Conservation (phyloP, 2,888 invertebrate genomes). For the Rhamnusium bicolor region DNA sequence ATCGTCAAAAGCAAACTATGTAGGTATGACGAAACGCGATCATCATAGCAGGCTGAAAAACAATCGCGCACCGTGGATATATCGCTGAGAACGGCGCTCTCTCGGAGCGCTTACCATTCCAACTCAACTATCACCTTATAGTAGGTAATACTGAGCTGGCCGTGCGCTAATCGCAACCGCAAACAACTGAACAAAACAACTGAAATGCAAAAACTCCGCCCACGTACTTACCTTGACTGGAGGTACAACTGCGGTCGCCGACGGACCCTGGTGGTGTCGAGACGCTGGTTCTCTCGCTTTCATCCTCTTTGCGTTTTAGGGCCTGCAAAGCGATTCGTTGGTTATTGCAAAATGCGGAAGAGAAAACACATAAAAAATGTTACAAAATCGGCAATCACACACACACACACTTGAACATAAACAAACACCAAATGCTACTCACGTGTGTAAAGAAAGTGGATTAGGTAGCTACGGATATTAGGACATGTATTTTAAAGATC, state of each 20-base stretch:
- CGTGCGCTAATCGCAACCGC: conserved; percentile 41
- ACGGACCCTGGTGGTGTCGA: conserved; percentile 71
- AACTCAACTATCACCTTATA: conserved; percentile 30
- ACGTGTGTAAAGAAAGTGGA: conserved; percentile 1
- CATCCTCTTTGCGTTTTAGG: conserved; percentile 71
- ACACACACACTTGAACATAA: neutral
- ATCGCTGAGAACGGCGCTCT: conserved; percentile 1
- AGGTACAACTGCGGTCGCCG: conserved; percentile 66
- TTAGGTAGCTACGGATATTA: neutral
- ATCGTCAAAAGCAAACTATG: neutral
- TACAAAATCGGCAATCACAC: neutral
- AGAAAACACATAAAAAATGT: conserved; percentile 8
- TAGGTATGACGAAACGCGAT: neutral
- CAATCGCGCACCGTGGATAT: conserved; percentile 13
- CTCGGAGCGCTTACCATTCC: neutral
- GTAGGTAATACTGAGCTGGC: conserved; percentile 41
- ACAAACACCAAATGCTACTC: neutral
- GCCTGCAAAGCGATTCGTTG: conserved; percentile 64
- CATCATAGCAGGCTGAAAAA: conserved; percentile 13
- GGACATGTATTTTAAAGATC: neutral
- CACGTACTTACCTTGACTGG: conserved; percentile 70
- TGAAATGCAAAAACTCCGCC: conserved; percentile 24
- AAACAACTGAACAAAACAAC: conserved; percentile 30
- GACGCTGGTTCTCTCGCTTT: conserved; percentile 67
- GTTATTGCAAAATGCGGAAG: conserved; percentile 32